Conservation (phyloP, 2,113 vertebrate species). For the Circaetus cinerascens region DNA sequence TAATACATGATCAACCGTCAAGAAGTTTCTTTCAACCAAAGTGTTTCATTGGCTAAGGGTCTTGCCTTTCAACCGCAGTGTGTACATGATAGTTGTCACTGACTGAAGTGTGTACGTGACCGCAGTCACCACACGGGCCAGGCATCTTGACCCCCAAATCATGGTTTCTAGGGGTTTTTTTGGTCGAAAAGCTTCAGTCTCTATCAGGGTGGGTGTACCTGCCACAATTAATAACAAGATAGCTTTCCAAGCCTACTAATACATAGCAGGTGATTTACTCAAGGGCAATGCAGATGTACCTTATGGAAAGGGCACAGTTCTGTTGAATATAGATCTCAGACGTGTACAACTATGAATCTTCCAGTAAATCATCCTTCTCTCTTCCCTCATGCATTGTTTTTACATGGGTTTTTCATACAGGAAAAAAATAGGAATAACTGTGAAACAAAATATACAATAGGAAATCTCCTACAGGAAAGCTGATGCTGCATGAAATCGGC, state of each 20-base stretch:
- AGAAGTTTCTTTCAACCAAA: too few relatives aligned
- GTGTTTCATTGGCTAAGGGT: too few relatives aligned
- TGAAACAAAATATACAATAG: neutral
- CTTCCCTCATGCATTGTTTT: neutral
- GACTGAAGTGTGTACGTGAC: too few relatives aligned
- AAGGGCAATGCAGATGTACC: neutral
- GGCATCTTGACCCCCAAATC: too few relatives aligned
- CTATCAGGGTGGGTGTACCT: too few relatives aligned
- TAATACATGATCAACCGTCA: too few relatives aligned
- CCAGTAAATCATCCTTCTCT: neutral
- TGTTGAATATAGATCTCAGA: neutral
- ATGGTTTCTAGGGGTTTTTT: too few relatives aligned
- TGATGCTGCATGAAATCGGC: neutral
- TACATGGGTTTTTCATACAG: neutral
- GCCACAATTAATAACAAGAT: neutral
- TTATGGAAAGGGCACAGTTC: neutral
- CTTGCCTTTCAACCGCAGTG: too few relatives aligned
- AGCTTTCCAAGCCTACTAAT: neutral
- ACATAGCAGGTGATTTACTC: neutral
- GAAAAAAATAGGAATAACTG: neutral
- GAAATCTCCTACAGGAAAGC: neutral
- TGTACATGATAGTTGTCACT: too few relatives aligned
- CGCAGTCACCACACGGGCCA: too few relatives aligned
- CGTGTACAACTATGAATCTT: neutral
- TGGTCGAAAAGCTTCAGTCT: too few relatives aligned